These are phyloP conservation scores for Ricordea florida DNA, from an alignment of 92 coral and sea anemone species.

Conservation along the genomic window DNA sequence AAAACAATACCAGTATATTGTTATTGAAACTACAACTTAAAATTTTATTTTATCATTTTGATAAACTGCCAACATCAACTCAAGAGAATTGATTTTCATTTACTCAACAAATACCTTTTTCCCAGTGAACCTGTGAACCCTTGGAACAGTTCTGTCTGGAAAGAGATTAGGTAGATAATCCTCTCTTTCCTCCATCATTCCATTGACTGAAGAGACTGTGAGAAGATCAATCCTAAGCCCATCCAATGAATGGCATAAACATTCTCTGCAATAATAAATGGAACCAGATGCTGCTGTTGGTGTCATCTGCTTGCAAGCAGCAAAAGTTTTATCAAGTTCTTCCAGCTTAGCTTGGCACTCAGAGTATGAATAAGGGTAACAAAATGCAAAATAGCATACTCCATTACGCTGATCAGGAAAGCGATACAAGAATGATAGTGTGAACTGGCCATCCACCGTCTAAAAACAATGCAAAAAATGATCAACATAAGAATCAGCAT, in stretches of 20 bases:
- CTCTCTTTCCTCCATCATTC: constrained; percentile 76
- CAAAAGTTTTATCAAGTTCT: constrained; percentile 56
- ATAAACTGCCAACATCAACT: neutral
- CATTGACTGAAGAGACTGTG: constrained; percentile 84
- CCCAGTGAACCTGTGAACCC: constrained; percentile 80
- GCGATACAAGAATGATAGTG: constrained; percentile 86
- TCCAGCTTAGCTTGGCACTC: constrained; percentile 81
- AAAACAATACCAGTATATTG: too few relatives aligned
- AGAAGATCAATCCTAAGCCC: constrained; percentile 85
- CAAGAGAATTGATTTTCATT: neutral
- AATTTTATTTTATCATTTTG: neutral
- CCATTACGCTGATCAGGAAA: constrained; percentile 88
- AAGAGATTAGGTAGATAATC: constrained; percentile 70
- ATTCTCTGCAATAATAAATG: constrained; percentile 83
- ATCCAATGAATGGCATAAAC: constrained; percentile 85
- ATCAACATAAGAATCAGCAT: neutral
- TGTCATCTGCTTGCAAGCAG: constrained; percentile 59
- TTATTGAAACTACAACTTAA: too few relatives aligned
- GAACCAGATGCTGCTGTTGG: constrained; percentile 49
- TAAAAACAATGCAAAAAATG: constrained; percentile 14
- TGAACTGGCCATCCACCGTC: constrained; percentile 95
- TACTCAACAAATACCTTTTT: constrained; percentile 65
- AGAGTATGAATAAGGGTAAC: constrained; percentile 91
- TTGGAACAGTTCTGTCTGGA: constrained; percentile 73
- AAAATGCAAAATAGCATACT: constrained; percentile 91